phyloP scores from a whole-genome alignment of 2,888 invertebrate genomes.

The Aquatica leii region DNA sequence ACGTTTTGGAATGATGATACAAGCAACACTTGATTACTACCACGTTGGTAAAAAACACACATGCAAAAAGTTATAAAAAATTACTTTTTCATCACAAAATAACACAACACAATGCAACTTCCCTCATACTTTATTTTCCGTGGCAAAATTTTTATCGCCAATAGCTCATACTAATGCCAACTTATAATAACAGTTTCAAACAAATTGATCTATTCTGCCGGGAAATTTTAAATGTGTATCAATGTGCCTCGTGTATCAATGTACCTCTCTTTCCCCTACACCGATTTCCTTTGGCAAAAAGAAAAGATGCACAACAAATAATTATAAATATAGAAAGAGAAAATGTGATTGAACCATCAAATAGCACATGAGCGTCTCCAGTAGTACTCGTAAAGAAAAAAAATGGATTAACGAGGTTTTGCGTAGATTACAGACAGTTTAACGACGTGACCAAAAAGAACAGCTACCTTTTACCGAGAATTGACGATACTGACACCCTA shows the following conservation, averaged over 20 bases:
- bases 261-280: constrained; percentile 9
- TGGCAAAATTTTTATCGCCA: background rate
- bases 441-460: too few species aligned
- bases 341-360: too few species aligned
- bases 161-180: constrained; percentile 8
- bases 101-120: constrained; percentile 2
- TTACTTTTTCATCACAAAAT: constrained; percentile 3
- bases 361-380: too few species aligned
- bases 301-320: too few species aligned
- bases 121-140: background rate
- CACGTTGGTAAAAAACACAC: constrained; percentile 11
- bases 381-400: too few species aligned
- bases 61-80: constrained; percentile 3
- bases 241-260: constrained; percentile 10
- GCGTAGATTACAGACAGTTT: too few species aligned
- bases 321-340: too few species aligned
- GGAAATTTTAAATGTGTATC: constrained; percentile 11
- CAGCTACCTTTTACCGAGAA: too few species aligned
- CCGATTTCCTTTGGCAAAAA: too few species aligned
- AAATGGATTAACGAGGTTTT: too few species aligned
- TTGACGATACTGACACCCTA: too few species aligned
- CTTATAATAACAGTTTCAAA: constrained; percentile 8
- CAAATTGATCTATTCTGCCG: constrained; percentile 10
- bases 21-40: constrained; percentile 7
- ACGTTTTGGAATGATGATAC: background rate